Conservation (phyloP, 1,140 invertebrate genomes). For the Rhopalosiphum padi region DNA sequence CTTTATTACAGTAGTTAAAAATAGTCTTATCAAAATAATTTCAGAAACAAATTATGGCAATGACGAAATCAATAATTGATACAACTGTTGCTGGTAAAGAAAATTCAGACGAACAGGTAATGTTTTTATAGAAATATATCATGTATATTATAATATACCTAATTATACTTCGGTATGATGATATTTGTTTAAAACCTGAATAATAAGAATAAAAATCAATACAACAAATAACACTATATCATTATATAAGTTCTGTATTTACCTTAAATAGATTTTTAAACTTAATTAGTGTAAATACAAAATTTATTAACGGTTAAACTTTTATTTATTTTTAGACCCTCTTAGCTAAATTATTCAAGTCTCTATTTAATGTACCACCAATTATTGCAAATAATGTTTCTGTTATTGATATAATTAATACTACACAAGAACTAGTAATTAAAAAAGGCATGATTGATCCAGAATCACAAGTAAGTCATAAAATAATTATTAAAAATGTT, state of each 20-base stretch:
- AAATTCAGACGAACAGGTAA: conserved; percentile 37
- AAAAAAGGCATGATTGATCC: conserved; percentile 73
- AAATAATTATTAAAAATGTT: not conserved
- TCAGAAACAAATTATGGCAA: not conserved
- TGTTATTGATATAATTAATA: conserved; percentile 78
- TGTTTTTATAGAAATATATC: not conserved
- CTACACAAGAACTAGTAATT: conserved; percentile 78
- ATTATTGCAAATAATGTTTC: conserved; percentile 79
- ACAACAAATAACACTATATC: too few relatives aligned
- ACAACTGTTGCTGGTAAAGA: not conserved
- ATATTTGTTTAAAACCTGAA: not conserved
- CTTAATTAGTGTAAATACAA: not conserved
- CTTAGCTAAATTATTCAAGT: not conserved
- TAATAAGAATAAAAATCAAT: not conserved
- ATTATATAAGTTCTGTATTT: not conserved
- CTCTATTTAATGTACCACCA: conserved; percentile 73
- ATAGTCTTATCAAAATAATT: not conserved
- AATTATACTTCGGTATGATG: not conserved
- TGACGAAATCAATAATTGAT: not conserved
- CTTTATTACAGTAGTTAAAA: not conserved
- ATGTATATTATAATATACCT: not conserved
- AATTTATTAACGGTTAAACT: not conserved
- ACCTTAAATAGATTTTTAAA: not conserved
- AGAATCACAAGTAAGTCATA: conserved; percentile 66
- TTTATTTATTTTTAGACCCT: not conserved